These are phyloP conservation scores for Zoanthus sociatus DNA, from an alignment of 92 coral and sea anemone species.

Conservation along the genomic window DNA sequence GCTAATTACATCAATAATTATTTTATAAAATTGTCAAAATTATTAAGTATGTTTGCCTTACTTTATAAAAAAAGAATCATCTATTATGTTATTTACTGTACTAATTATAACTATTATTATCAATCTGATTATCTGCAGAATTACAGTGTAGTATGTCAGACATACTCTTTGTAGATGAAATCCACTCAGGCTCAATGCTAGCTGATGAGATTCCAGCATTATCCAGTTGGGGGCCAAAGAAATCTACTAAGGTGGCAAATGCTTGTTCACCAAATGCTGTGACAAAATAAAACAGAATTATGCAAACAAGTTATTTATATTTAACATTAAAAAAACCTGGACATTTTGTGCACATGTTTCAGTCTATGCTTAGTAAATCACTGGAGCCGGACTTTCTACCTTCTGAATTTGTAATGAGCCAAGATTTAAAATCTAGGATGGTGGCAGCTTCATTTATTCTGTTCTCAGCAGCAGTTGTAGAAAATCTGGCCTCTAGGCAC, in stretches of 20 bases:
- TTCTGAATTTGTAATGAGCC: constrained; percentile 40
- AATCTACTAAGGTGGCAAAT: constrained; percentile 26
- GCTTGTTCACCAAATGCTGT: constrained; percentile 35
- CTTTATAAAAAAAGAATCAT: too few species aligned
- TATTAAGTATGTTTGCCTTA: too few species aligned
- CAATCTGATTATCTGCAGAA: too few species aligned
- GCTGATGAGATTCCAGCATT: constrained; percentile 32
- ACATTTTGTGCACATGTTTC: too few species aligned
- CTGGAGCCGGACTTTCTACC: not conserved
- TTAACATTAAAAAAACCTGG: too few species aligned
- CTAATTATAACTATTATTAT: too few species aligned
- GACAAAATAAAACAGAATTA: not conserved
- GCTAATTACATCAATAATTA: too few species aligned
- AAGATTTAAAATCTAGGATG: constrained; percentile 42
- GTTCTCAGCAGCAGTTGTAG: constrained; percentile 18
- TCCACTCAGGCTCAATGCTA: constrained; percentile 50
- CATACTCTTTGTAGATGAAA: constrained; percentile 46
- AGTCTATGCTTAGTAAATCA: too few species aligned
- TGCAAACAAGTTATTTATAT: not conserved
- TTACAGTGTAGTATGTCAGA: not conserved
- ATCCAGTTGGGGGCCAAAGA: constrained; percentile 42
- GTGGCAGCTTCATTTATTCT: constrained; percentile 48
- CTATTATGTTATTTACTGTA: too few species aligned
- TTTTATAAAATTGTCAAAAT: too few species aligned
- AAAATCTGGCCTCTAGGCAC: constrained; percentile 36